These are phyloP conservation scores for Nannobrachium achirus DNA, from an alignment of 2,113 vertebrate species.

Conservation along the genomic window DNA sequence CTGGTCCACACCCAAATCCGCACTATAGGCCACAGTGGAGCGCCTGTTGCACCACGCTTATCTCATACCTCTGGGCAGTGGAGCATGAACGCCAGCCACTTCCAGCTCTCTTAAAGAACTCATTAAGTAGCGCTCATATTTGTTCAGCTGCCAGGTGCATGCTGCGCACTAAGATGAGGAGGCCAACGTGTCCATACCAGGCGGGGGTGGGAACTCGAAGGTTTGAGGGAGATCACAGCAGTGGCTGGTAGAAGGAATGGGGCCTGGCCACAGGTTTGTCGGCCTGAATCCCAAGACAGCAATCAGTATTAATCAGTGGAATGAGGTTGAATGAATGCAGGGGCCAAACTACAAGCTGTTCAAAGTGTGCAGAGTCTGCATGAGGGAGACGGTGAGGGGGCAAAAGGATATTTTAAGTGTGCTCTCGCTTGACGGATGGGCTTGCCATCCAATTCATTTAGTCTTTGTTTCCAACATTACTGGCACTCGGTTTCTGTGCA, in stretches of 20 bases:
- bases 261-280: slow-evolving; percentile 13
- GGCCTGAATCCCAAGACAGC: not conserved
- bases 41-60: slow-evolving; percentile 35
- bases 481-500: not conserved
- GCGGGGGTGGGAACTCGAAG: slow-evolving; percentile 40
- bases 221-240: slow-evolving; percentile 23
- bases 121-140: slow-evolving; percentile 63
- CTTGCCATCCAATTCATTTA: slow-evolving; percentile 43
- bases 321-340: slow-evolving; percentile 1
- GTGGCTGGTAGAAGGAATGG: slow-evolving; percentile 12
- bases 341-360: not conserved
- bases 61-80: slow-evolving; percentile 51
- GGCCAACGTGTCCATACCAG: slow-evolving; percentile 42
- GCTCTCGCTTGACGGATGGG: slow-evolving; percentile 37
- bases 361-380: not conserved
- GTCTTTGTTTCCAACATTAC: slow-evolving; percentile 1
- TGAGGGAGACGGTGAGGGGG: not conserved
- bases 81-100: slow-evolving; percentile 54
- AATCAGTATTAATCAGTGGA: not conserved
- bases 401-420: slow-evolving; percentile 6
- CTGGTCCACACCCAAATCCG: slow-evolving; percentile 6
- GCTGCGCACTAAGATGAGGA: slow-evolving; percentile 38
- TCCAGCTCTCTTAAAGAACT: slow-evolving; percentile 67
- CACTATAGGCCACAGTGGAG: slow-evolving; percentile 26
- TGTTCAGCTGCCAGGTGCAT: slow-evolving; percentile 66